phyloP scores from a whole-genome alignment of 2,888 invertebrate species.

The Tetanocera ferruginea region DNA sequence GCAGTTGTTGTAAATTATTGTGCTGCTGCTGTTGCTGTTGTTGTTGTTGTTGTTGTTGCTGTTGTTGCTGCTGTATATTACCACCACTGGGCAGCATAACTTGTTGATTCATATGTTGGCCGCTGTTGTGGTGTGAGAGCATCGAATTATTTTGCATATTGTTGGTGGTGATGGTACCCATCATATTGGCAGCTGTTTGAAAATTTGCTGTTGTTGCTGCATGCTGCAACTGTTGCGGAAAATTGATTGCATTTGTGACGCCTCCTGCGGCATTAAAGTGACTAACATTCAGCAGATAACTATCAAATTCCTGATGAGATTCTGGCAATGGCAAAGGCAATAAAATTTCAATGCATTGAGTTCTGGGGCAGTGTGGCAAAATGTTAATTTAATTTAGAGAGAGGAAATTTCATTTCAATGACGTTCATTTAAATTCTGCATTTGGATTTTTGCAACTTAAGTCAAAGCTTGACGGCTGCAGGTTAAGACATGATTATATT shows the following conservation, averaged over 20 bases:
- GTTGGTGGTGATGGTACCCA: slow-evolving; percentile 30
- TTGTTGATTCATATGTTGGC: slow-evolving; percentile 9
- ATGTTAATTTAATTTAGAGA: too few species aligned
- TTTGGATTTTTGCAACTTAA: too few species aligned
- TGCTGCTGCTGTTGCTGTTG: slow-evolving; percentile 39
- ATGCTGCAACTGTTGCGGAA: slow-evolving; percentile 53
- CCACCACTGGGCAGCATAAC: slow-evolving; percentile 7
- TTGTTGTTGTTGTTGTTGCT: slow-evolving; percentile 32
- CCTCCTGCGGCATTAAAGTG: slow-evolving; percentile 49
- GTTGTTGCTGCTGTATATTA: slow-evolving; percentile 26
- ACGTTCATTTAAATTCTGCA: too few species aligned
- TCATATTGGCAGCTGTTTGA: slow-evolving; percentile 51
- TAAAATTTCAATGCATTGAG: not conserved
- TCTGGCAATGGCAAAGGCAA: slow-evolving; percentile 69
- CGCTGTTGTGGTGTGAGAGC: not conserved
- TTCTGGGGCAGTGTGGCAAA: too few species aligned
- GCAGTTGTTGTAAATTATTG: slow-evolving; percentile 48
- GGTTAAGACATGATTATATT: too few species aligned
- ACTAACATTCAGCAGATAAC: slow-evolving; percentile 73
- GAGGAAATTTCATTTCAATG: too few species aligned
- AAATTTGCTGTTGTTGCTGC: slow-evolving; percentile 53
- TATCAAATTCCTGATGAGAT: slow-evolving; percentile 80
- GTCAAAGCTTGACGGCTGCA: too few species aligned
- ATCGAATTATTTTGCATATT: slow-evolving; percentile 18
- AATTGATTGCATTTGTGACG: slow-evolving; percentile 48